Evolutionary conservation across 2,113 vertebrate genomes (phyloP).

Genomic region (Cavia aperea): DNA sequence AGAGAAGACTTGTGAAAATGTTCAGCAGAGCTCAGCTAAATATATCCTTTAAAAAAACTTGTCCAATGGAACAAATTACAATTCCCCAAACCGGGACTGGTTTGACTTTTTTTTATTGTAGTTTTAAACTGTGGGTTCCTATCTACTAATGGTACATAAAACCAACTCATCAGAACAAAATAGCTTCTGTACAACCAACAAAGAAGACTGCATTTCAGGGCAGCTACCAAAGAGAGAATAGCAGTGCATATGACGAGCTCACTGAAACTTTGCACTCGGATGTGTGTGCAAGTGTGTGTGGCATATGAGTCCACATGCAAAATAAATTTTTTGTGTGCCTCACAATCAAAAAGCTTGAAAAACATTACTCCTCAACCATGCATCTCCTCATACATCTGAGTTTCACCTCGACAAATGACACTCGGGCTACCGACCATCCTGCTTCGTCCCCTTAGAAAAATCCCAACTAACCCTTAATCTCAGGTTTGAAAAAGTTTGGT

Average conservation of each 20-base stretch:
- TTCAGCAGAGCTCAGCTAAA: conserved; percentile 35
- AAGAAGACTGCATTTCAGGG: neutral
- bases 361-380: neutral
- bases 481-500: neutral
- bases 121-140: neutral
- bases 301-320: neutral
- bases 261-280: neutral
- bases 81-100: neutral
- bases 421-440: neutral
- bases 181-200: conserved; percentile 1
- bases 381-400: neutral
- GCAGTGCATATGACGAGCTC: neutral
- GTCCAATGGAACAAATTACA: neutral
- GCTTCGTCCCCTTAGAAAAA: neutral
- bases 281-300: too few relatives aligned
- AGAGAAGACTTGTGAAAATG: conserved; percentile 19
- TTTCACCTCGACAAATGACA: neutral
- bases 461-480: neutral
- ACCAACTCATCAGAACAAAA: conserved; percentile 1
- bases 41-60: neutral
- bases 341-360: neutral
- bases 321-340: neutral
- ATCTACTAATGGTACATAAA: neutral
- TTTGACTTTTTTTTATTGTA: neutral
- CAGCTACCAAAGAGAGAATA: neutral